phyloP scores from a whole-genome alignment of 2,797 vertebrate genomes.

The Pseudotriccus pelzelni region DNA sequence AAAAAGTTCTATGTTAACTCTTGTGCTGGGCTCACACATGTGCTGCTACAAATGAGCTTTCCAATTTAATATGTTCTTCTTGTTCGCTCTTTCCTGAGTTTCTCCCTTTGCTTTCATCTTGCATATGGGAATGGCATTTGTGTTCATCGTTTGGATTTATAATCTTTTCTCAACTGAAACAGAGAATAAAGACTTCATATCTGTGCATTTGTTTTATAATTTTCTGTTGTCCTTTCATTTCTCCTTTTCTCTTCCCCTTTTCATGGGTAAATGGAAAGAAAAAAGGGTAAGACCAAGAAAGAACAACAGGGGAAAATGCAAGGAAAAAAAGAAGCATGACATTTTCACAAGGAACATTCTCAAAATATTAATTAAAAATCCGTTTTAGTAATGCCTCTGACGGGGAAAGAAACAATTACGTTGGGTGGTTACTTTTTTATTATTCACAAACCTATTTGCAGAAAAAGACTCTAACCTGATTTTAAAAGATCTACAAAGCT shows the following conservation, averaged over 20 bases:
- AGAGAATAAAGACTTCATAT: neutral
- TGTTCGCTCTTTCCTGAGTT: neutral
- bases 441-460: neutral
- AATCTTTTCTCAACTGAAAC: neutral
- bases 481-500: neutral
- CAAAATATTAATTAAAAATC: neutral
- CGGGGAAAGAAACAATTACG: neutral
- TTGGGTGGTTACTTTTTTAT: neutral
- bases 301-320: neutral
- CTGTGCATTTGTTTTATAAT: neutral
- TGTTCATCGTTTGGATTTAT: neutral
- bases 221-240: neutral
- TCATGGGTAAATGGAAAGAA: neutral
- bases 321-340: neutral
- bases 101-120: neutral
- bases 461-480: fast-evolving
- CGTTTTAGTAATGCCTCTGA: neutral
- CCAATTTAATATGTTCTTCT: neutral
- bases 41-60: neutral
- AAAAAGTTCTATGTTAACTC: neutral
- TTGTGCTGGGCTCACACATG: fast-evolving
- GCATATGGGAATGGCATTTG: neutral
- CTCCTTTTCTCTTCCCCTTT: neutral
- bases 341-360: neutral
- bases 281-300: neutral